Percentiles rank a stretch among this genome's conserved stretches.
phyloP scores from a whole-genome alignment of 2,113 vertebrate species.

The Dicaeum eximium region DNA sequence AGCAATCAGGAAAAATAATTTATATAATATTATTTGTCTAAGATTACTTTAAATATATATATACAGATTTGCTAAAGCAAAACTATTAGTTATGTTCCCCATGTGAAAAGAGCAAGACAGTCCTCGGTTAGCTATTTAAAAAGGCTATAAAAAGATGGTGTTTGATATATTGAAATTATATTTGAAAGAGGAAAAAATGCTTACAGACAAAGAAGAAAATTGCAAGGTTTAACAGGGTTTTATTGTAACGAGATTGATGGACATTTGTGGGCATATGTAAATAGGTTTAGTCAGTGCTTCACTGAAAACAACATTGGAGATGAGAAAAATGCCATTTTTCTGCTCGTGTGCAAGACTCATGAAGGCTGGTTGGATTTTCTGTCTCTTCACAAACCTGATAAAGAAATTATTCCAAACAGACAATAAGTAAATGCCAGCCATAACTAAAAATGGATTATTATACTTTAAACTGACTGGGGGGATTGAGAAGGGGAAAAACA shows the following conservation, averaged over 20 bases:
- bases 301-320: constrained; percentile 42
- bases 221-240: constrained; percentile 18
- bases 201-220: constrained; percentile 52
- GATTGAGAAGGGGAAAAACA: background rate
- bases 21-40: constrained; percentile 10
- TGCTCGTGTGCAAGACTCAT: background rate
- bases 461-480: background rate
- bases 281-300: constrained; percentile 35
- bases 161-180: constrained; percentile 43
- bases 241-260: constrained; percentile 59
- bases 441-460: background rate
- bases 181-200: constrained; percentile 12
- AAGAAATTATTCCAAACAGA: constrained; percentile 42
- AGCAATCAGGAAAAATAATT: background rate
- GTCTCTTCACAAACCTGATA: constrained; percentile 38
- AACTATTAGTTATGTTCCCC: background rate
- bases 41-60: background rate
- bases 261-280: constrained; percentile 55
- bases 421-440: constrained; percentile 33
- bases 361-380: constrained; percentile 35
- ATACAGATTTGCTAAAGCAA: background rate
- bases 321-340: constrained; percentile 63
- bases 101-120: background rate
- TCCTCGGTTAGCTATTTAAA: background rate
- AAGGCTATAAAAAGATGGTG: background rate